These are phyloP conservation scores for Chalcosyrphus nemorum DNA, from an alignment of 2,888 invertebrate species.

Conservation along the genomic window DNA sequence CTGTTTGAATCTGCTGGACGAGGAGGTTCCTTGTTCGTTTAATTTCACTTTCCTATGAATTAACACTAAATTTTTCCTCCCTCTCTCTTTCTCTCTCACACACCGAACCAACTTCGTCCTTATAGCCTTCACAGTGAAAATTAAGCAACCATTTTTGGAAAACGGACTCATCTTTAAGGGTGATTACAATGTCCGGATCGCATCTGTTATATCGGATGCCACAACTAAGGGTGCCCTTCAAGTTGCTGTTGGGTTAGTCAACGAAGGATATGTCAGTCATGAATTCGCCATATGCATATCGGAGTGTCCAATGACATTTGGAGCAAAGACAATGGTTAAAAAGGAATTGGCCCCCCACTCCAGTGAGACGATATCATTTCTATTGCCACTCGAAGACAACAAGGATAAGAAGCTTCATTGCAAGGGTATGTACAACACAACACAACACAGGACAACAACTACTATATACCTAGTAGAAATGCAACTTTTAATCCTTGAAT, in stretches of 20 bases:
- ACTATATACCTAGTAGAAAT: constrained; percentile 3
- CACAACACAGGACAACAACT: background rate
- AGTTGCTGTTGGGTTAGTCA: constrained; percentile 76
- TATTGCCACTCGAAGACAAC: constrained; percentile 76
- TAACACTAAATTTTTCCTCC: background rate
- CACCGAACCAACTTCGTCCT: too few relatives aligned
- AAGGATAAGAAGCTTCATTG: constrained; percentile 75
- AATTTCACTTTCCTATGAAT: background rate
- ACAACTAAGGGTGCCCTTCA: constrained; percentile 77
- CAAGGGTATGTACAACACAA: constrained; percentile 74
- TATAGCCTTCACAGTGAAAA: constrained; percentile 77
- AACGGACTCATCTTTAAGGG: constrained; percentile 75
- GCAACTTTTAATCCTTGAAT: constrained; percentile 39
- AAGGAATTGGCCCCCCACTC: constrained; percentile 76
- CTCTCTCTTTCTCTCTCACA: too few relatives aligned
- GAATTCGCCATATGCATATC: constrained; percentile 75
- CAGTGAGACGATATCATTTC: constrained; percentile 76
- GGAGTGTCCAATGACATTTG: constrained; percentile 75
- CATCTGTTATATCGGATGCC: constrained; percentile 77
- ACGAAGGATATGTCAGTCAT: constrained; percentile 74
- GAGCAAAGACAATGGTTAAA: constrained; percentile 73
- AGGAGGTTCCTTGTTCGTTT: constrained; percentile 76
- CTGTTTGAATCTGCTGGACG: constrained; percentile 77
- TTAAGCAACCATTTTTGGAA: constrained; percentile 78
- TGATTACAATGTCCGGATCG: constrained; percentile 75